Conservation (phyloP, 2,113 vertebrate species). For the Corythoichthys haematopterus region DNA sequence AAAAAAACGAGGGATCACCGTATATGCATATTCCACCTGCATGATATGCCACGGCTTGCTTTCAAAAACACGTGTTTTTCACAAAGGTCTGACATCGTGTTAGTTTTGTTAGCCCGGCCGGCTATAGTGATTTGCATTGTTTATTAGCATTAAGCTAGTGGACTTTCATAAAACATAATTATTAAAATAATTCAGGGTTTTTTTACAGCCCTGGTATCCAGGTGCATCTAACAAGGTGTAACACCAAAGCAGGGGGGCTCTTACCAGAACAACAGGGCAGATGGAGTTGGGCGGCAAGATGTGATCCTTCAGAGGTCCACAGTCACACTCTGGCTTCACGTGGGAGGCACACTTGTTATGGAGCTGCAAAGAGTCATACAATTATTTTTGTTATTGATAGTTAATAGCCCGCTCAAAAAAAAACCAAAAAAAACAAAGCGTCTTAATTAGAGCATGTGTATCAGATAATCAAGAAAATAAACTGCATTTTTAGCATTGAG, state of each 20-base stretch:
- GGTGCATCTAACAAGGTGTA: background rate
- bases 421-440: background rate
- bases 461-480: too few species aligned
- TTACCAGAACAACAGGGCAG: conserved; percentile 90
- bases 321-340: conserved; percentile 92
- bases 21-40: too few species aligned
- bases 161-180: background rate
- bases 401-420: background rate
- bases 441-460: too few species aligned
- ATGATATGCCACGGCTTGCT: too few species aligned
- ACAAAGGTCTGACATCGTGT: background rate
- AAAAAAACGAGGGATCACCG: too few species aligned
- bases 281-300: conserved; percentile 90
- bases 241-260: conserved; percentile 30
- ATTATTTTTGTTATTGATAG: conserved; percentile 25
- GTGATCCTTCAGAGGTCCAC: conserved; percentile 88
- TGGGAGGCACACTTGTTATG: conserved; percentile 97
- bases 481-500: too few species aligned
- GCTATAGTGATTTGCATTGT: background rate
- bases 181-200: background rate
- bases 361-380: conserved; percentile 70
- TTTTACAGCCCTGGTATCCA: background rate
- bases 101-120: background rate
- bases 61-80: too few species aligned
- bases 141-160: background rate